Percentiles rank a stretch among this genome's conserved stretches.
phyloP scores from a whole-genome alignment of 2,888 invertebrate species.

The Drepana falcataria region DNA sequence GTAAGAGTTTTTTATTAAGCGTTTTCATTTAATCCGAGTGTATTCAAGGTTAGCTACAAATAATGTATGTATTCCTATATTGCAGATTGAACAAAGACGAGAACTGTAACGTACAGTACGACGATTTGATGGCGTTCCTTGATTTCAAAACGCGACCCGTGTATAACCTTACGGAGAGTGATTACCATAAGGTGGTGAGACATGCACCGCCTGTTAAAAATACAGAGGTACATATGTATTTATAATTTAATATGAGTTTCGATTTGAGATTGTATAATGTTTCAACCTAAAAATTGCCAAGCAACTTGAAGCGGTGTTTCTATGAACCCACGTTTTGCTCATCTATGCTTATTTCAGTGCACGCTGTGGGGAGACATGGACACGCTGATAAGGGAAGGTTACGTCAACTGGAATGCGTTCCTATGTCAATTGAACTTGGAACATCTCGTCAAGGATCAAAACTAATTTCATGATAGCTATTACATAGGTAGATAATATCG shows the following conservation, averaged over 20 bases:
- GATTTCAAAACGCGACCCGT: constrained; percentile 80
- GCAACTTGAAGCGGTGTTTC: too few relatives aligned
- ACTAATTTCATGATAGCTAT: constrained; percentile 12
- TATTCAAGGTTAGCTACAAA: not conserved
- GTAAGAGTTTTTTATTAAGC: constrained; percentile 56
- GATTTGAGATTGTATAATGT: too few relatives aligned
- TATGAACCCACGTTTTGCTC: too few relatives aligned
- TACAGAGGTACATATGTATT: constrained; percentile 45
- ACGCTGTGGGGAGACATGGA: constrained; percentile 60
- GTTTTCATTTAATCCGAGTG: too few relatives aligned
- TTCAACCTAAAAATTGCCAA: too few relatives aligned
- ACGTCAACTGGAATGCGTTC: constrained; percentile 70
- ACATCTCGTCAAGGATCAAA: constrained; percentile 61
- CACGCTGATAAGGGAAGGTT: constrained; percentile 48
- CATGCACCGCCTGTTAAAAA: constrained; percentile 66
- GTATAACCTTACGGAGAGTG: constrained; percentile 48
- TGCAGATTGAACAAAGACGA: constrained; percentile 81
- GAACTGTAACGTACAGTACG: constrained; percentile 81
- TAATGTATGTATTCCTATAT: not conserved
- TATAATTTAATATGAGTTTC: not conserved
- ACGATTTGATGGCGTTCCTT: constrained; percentile 84
- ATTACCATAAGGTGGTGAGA: constrained; percentile 56
- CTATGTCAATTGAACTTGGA: constrained; percentile 68
- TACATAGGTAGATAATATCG: too few relatives aligned
- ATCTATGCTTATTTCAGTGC: constrained; percentile 37